Evolutionary conservation across 2,113 vertebrate species (phyloP), one percentile per base, ranked within the genome.

Genomic region (Thomomys bottae): DNA sequence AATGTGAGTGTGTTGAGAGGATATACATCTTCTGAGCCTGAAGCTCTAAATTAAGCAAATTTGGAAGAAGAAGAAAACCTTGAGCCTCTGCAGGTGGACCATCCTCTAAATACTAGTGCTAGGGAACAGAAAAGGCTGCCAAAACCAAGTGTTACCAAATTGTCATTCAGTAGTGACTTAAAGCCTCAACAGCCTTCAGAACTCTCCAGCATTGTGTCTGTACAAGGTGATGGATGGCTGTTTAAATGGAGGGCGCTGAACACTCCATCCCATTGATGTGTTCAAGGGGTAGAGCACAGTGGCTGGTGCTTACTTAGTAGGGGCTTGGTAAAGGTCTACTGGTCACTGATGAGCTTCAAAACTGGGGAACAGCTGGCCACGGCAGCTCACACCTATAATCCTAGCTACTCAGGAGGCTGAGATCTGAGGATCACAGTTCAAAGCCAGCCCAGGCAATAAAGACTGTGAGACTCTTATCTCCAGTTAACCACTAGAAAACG

Each of bases 1-100:
- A 67, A 45, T 4, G 3, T 66, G 57, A 15, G 4, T 64, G 17
- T 87, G 67, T 73, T 66, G 32, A 90, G 68, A 78, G 45, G 71
- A 34, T 49, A 17, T 30, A 28, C 0, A 0, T 68, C 57, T 90
- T 90, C 63, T 30, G 45, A 90, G 77, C 24, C 23, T 59, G 45
- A 71, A 86, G 34, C 72, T 72, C 80, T 89, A n/a, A 71, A 92
- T 88, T 77, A 72, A 89, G 92, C 84, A 95, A 54, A 76, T 92
- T 61, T 89, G n/a, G 34, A 89, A 83, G 45, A 83, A 66, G 59
- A 68, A 10, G 24, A 17, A 15, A 54, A 17, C 49, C 15, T 18
- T 18, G 49, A 15, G 18, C 49, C 49, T 54, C 49, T 15, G 14
- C 49, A 54, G 49, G 49, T 11, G 79, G 63, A 49, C 32, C 23